Evolutionary conservation across 2,113 vertebrate species (phyloP).

Genomic region (Brachirus orientalis): DNA sequence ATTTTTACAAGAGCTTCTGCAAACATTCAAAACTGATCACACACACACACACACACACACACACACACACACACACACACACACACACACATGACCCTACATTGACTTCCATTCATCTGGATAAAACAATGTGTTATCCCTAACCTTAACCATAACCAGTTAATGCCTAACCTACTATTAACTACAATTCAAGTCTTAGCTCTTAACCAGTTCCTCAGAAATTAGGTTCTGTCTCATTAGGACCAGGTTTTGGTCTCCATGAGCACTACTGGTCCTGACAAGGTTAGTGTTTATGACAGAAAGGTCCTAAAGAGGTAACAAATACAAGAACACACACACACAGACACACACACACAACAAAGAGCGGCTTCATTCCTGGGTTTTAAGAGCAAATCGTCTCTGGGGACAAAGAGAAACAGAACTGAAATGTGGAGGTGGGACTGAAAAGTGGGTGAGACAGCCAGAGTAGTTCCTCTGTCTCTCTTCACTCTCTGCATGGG

Average conservation of each 20-base stretch:
- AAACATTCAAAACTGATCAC: too few species aligned
- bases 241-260: not conserved
- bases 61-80: conserved; percentile 12
- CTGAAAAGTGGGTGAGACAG: conserved; percentile 43
- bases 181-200: too few species aligned
- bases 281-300: too few species aligned
- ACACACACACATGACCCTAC: not conserved
- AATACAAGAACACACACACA: not conserved
- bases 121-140: too few species aligned
- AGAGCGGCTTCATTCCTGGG: not conserved
- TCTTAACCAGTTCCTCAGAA: too few species aligned
- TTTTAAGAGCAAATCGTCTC: not conserved
- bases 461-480: conserved; percentile 39
- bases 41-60: conserved; percentile 15
- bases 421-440: conserved; percentile 30
- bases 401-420: not conserved
- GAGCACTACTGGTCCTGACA: too few species aligned
- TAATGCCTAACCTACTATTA: too few species aligned
- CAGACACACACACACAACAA: not conserved
- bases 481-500: conserved; percentile 50
- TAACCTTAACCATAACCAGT: too few species aligned
- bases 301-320: too few species aligned
- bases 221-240: too few species aligned
- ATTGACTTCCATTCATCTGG: too few species aligned
- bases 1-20: conserved; percentile 28